Percentiles rank a stretch among this genome's conserved stretches.
These are phyloP conservation scores for Cephus runcator DNA, from an alignment of 2,888 invertebrate species.

Conservation along the genomic window DNA sequence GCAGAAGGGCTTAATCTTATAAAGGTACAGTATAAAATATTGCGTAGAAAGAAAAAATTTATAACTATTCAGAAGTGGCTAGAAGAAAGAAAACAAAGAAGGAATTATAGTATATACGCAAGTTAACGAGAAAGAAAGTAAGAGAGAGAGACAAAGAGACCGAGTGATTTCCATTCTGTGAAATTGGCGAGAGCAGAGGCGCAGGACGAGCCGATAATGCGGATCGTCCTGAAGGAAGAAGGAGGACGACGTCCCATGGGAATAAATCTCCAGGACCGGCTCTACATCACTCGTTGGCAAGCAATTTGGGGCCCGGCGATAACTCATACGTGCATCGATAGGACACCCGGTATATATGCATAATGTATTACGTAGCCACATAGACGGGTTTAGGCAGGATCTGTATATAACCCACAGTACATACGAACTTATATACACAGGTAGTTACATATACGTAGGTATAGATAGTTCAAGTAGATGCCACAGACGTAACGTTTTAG, in stretches of 20 bases:
- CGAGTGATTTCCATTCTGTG: slow-evolving; percentile 30
- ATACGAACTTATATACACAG: not conserved
- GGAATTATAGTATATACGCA: not conserved
- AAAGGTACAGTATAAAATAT: not conserved
- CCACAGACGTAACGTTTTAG: not conserved
- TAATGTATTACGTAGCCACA: slow-evolving; percentile 37
- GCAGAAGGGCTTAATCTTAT: not conserved
- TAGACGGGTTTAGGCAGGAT: not conserved
- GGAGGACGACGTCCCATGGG: slow-evolving; percentile 12
- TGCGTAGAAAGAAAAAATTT: not conserved
- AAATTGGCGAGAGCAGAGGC: slow-evolving; percentile 41
- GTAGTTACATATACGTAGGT: not conserved
- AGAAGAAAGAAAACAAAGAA: not conserved
- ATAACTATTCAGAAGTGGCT: not conserved
- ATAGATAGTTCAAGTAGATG: not conserved
- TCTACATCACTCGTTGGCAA: slow-evolving; percentile 64
- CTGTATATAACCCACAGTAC: not conserved
- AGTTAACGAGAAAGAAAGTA: not conserved
- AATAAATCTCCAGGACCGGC: slow-evolving; percentile 61
- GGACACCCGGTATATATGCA: slow-evolving; percentile 43
- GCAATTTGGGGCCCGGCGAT: slow-evolving; percentile 63
- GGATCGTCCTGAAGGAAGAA: slow-evolving; percentile 8
- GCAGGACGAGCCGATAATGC: slow-evolving; percentile 45
- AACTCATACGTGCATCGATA: slow-evolving; percentile 65
- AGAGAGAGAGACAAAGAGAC: not conserved